phyloP scores from a whole-genome alignment of 1,140 invertebrate species.

The Pectinophora gossypiella region DNA sequence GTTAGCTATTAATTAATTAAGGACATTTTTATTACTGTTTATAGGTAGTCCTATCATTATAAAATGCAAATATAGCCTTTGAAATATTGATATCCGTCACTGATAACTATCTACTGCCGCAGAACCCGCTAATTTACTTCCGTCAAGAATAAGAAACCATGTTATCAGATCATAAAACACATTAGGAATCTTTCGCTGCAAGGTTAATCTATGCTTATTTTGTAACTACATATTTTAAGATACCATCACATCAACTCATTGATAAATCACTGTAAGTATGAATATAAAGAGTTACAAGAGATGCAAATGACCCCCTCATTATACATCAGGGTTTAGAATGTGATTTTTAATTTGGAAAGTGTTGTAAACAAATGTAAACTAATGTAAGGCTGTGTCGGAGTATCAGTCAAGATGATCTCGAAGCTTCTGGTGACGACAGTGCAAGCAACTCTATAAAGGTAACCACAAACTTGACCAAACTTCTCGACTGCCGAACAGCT shows the following conservation, averaged over 20 bases:
- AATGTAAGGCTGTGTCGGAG: slow-evolving; percentile 24
- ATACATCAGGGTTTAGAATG: slow-evolving; percentile 27
- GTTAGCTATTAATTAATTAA: not conserved
- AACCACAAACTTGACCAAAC: no score
- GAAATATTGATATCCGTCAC: slow-evolving; percentile 3
- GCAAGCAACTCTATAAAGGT: no score
- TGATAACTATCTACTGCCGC: slow-evolving; percentile 14
- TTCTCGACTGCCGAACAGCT: no score
- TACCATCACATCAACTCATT: slow-evolving; percentile 16
- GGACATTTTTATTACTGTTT: not conserved
- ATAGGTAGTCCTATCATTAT: not conserved
- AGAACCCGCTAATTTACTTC: slow-evolving; percentile 16
- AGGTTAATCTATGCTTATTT: slow-evolving; percentile 11
- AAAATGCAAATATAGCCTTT: slow-evolving; percentile 7
- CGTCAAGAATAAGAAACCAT: slow-evolving; percentile 14
- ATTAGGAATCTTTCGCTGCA: slow-evolving; percentile 9
- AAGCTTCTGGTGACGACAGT: slow-evolving; percentile 1
- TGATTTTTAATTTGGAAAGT: slow-evolving; percentile 46
- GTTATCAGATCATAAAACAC: slow-evolving; percentile 19
- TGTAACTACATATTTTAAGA: slow-evolving; percentile 12
- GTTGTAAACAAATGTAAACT: slow-evolving; percentile 43
- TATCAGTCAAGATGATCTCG: slow-evolving; percentile 15
- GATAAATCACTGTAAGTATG: slow-evolving; percentile 18
- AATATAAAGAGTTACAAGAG: slow-evolving; percentile 14
- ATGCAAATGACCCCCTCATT: slow-evolving; percentile 20